Conservation (phyloP, 2,888 invertebrate genomes). For the Meteorus colon region DNA sequence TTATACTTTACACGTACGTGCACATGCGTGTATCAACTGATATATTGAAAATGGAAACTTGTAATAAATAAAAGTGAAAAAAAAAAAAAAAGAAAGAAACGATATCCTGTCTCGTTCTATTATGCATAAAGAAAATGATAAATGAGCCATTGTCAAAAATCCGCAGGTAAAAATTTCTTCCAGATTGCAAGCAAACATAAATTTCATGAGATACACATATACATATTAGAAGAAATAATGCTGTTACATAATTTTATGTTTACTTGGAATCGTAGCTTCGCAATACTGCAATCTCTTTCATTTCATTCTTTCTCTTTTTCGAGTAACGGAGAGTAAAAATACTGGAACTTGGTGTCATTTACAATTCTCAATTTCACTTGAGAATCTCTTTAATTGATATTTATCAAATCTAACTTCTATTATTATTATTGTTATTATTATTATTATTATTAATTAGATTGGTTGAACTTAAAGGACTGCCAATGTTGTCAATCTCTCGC, state of each 20-base stretch:
- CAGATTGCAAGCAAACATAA: neutral
- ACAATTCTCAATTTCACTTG: neutral
- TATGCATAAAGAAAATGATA: slow-evolving; percentile 5
- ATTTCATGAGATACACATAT: neutral
- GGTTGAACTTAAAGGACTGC: slow-evolving; percentile 71
- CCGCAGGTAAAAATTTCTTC: neutral
- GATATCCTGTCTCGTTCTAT: neutral
- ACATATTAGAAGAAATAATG: neutral
- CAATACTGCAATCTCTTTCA: slow-evolving; percentile 1
- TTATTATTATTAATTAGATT: slow-evolving; percentile 61
- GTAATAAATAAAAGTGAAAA: neutral
- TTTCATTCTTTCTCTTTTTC: neutral
- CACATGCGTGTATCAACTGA: neutral
- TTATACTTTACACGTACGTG: neutral
- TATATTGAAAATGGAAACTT: neutral
- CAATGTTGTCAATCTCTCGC: slow-evolving; percentile 89
- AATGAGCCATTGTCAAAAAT: neutral
- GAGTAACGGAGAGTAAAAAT: neutral
- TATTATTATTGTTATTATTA: slow-evolving; percentile 47
- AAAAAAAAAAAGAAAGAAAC: neutral
- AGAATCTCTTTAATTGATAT: neutral
- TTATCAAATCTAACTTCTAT: slow-evolving; percentile 48
- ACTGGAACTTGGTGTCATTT: slow-evolving; percentile 4
- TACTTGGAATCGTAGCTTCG: neutral
- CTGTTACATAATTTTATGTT: neutral